Percentiles rank a stretch among this genome's conserved stretches.
phyloP scores from a whole-genome alignment of 2,113 vertebrate genomes.

The Trogon surrucura region DNA sequence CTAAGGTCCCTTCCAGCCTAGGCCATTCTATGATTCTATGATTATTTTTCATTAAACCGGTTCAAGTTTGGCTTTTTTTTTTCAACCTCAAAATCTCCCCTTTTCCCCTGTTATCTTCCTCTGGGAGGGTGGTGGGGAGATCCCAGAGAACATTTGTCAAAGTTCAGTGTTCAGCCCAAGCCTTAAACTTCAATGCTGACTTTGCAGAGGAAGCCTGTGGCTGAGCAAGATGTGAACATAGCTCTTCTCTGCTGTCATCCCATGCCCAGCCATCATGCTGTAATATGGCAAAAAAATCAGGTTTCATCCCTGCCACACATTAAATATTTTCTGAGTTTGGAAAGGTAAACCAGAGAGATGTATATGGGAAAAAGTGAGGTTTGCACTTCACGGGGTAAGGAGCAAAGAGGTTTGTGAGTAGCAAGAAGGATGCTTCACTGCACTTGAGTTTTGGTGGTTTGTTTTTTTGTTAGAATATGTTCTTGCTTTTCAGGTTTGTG shows the following conservation, averaged over 20 bases:
- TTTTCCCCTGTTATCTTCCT: too few species aligned
- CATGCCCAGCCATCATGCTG: neutral
- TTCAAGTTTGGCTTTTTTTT: too few species aligned
- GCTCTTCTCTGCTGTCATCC: neutral
- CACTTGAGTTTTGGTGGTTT: accelerated
- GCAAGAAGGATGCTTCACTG: neutral
- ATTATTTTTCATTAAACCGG: too few species aligned
- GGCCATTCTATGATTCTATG: too few species aligned
- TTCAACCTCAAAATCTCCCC: too few species aligned
- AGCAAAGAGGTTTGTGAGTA: neutral
- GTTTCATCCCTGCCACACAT: neutral
- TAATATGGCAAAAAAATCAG: neutral
- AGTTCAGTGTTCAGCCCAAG: too few species aligned
- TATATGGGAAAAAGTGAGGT: neutral
- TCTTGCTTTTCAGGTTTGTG: neutral
- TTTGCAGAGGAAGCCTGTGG: neutral
- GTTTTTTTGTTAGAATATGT: neutral
- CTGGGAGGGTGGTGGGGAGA: too few species aligned
- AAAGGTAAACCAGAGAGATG: neutral
- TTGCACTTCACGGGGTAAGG: neutral
- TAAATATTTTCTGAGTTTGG: neutral
- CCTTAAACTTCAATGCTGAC: neutral
- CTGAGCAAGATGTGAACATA: accelerated
- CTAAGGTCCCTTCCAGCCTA: too few species aligned
- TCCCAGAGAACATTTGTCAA: too few species aligned